A percentile compares a stretch with the other conserved stretches of the same genome.
Conservation (phyloP, 2,113 vertebrate species). For the Xenopus laevis region DNA sequence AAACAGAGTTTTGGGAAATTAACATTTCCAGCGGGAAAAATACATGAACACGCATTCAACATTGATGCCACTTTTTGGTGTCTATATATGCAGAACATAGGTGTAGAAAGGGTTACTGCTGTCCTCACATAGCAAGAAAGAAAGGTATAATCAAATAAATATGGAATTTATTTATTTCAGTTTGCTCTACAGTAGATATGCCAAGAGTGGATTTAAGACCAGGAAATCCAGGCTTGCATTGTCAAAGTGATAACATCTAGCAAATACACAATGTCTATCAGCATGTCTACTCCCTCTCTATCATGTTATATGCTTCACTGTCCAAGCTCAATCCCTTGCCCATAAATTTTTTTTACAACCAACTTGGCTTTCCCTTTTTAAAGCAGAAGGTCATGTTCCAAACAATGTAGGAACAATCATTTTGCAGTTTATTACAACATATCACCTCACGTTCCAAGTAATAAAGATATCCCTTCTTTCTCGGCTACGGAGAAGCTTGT, state of each 20-base stretch:
- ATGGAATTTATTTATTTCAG: conserved; percentile 12
- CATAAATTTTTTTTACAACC: background rate
- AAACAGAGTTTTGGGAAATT: too few relatives aligned
- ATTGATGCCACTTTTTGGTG: too few relatives aligned
- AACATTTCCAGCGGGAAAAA: too few relatives aligned
- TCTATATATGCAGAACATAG: too few relatives aligned
- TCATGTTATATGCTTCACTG: background rate
- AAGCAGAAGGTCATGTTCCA: conserved; percentile 2
- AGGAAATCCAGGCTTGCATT: conserved; percentile 14
- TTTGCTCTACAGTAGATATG: conserved; percentile 1
- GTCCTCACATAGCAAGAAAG: background rate
- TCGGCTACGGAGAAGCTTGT: background rate
- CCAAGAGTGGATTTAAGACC: conserved; percentile 22
- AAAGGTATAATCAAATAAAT: conserved; percentile 10
- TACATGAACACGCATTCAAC: too few relatives aligned
- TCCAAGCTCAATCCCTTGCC: conserved; percentile 3
- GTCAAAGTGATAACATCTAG: conserved; percentile 20
- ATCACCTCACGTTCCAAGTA: background rate
- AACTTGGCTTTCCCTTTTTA: background rate
- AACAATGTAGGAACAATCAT: background rate
- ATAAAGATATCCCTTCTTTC: background rate
- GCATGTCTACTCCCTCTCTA: conserved; percentile 3
- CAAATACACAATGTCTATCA: conserved; percentile 26
- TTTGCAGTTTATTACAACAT: background rate
- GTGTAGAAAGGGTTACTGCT: too few relatives aligned